Conservation (phyloP, 2,113 vertebrate genomes). For the Ophthalmolycus amberensis region DNA sequence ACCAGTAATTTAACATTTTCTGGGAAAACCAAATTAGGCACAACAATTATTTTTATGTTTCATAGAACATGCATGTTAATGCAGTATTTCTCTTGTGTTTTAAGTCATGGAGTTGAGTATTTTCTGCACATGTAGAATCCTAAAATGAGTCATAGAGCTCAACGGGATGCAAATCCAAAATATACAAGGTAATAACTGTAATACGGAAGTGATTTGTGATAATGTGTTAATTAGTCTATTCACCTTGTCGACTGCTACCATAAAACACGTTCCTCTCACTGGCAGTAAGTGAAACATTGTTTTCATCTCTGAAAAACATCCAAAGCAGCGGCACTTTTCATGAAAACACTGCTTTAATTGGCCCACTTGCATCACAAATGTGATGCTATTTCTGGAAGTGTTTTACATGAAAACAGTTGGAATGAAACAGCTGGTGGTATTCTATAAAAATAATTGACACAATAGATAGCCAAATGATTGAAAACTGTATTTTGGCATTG, state of each 20-base stretch:
- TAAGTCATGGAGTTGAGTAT: neutral
- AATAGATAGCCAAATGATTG: neutral
- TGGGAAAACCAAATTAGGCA: neutral
- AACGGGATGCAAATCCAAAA: constrained; percentile 19
- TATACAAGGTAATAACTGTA: neutral
- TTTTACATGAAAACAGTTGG: neutral
- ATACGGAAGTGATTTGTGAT: neutral
- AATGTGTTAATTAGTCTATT: neutral
- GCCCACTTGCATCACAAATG: neutral
- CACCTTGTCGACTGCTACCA: neutral
- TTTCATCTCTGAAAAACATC: constrained; percentile 9
- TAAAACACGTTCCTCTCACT: neutral
- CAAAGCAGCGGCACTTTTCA: neutral
- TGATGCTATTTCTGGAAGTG: neutral
- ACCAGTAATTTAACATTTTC: neutral
- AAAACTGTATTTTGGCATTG: neutral
- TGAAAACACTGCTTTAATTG: neutral
- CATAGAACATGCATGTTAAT: neutral
- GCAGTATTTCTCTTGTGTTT: neutral
- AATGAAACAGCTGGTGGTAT: neutral
- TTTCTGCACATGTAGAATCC: neutral
- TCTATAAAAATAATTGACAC: neutral
- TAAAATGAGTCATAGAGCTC: neutral
- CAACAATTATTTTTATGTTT: neutral
- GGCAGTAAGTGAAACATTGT: constrained; percentile 16